Base-by-base conservation (phyloP, 2,113 vertebrate genomes). In the Dicaeum eximium region DNA sequence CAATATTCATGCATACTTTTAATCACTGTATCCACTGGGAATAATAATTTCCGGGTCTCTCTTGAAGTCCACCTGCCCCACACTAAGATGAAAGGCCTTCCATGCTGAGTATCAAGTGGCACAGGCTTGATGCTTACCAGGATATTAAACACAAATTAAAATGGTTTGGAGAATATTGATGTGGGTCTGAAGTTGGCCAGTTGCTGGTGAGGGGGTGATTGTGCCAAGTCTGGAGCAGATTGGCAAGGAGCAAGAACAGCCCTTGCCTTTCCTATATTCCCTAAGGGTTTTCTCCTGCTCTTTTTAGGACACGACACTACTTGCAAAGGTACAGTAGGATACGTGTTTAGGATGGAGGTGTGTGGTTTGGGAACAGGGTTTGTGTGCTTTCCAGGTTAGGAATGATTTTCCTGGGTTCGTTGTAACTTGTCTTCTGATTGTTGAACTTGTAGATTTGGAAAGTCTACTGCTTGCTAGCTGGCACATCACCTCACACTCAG, bases 31-130 rank as follows among this genome's bases (percentile, higher is more conserved):
- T 89, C 96, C 92, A 86, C 57, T 73, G 85, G 67, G 50, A 94
- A 78, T 92, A 91, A 84, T 80, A 0, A 92, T 96, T 95, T 95
- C 81, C 73, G 66, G 81, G 48, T 53, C 35, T 93, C 93, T 92
- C 81, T 70, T 80, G 81, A 92, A 84, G 91, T 94, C 95, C 88
- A 90, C 66, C 65, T 95, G 89, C 95, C 94, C 54, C 95, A 94
- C 96, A 86, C 93, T 80, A 79, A 84, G 92, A 92, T 96, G 80
- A 95, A 96, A 97, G 93, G 37, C 42, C 77, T 97, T 95, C 88
- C 47, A 50, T 82, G 86, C 45, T 88, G 82, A 70, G 80, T 88
- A 70, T 85, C 67, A 60, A 85, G 86, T 85, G 74, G 82, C 27
- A 4, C 79, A 60, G 54, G 25, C 78, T 86, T 91, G 47, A 75